Conservation (phyloP, 1,140 invertebrate species). For the Camponotus vicinus region DNA sequence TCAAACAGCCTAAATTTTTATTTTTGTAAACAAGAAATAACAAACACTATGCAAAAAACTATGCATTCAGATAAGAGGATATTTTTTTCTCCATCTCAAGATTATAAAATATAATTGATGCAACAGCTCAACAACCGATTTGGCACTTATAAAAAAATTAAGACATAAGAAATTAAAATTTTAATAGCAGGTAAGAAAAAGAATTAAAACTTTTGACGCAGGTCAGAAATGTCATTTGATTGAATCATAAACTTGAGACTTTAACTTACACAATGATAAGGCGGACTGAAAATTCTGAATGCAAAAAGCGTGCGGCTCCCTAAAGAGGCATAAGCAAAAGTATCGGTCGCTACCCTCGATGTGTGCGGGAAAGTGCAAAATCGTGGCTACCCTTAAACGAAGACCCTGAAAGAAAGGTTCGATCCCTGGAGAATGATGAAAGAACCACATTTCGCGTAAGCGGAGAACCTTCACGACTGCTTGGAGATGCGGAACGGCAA, state of each 20-base stretch:
- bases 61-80: neutral
- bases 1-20: neutral
- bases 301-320: slow-evolving; percentile 53
- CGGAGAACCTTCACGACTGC: slow-evolving; percentile 62
- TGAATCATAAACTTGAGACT: neutral
- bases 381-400: slow-evolving; percentile 62
- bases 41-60: neutral
- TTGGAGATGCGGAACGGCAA: slow-evolving; percentile 64
- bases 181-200: neutral
- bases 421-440: slow-evolving; percentile 68
- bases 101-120: too few species aligned
- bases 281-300: slow-evolving; percentile 41
- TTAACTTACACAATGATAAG: slow-evolving; percentile 27
- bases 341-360: slow-evolving; percentile 37
- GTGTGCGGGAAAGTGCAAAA: slow-evolving; percentile 60
- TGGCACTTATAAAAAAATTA: neutral
- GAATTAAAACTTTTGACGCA: neutral
- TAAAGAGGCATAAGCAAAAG: slow-evolving; percentile 51
- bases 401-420: slow-evolving; percentile 61
- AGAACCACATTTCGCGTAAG: slow-evolving; percentile 70
- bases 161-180: neutral
- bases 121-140: neutral
- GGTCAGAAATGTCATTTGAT: neutral
- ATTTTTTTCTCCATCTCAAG: neutral
- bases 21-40: neutral